These are phyloP conservation scores for Sternarchorhynchus goeldii DNA, from an alignment of 2,797 vertebrate species.

Conservation along the genomic window DNA sequence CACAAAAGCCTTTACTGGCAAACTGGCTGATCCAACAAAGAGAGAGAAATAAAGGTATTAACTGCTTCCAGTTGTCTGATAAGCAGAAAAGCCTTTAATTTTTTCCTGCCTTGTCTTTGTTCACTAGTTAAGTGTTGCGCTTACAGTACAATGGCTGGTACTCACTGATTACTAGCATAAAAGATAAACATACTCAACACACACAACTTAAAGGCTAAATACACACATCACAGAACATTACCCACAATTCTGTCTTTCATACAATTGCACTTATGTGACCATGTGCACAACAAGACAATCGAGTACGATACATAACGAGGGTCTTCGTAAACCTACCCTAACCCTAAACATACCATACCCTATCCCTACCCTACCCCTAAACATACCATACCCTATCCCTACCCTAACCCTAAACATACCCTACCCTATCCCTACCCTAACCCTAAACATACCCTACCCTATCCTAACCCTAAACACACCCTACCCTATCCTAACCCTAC, in stretches of 20 bases:
- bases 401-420: no score
- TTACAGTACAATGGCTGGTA: slow-evolving; percentile 13
- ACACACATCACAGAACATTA: neutral
- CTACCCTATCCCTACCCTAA: no score
- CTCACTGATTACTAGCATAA: slow-evolving; percentile 6
- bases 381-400: no score
- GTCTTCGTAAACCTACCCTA: no score
- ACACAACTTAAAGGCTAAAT: neutral
- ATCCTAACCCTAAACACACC: no score
- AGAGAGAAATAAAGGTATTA: slow-evolving; percentile 64
- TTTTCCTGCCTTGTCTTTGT: slow-evolving; percentile 16
- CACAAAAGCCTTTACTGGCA: slow-evolving; percentile 31
- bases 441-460: no score
- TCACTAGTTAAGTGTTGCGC: slow-evolving; percentile 13
- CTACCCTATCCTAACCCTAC: no score
- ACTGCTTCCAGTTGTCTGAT: slow-evolving; percentile 61
- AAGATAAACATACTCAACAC: neutral
- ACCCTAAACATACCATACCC: no score
- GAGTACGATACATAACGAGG: no score
- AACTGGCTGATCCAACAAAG: slow-evolving; percentile 36
- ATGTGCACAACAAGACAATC: neutral
- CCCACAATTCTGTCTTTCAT: neutral
- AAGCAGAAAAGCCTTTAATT: slow-evolving; percentile 53
- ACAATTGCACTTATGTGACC: neutral
- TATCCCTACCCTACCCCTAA: no score